Evolutionary conservation across 2,113 vertebrate genomes (phyloP).

Genomic region (Panthera leo): DNA sequence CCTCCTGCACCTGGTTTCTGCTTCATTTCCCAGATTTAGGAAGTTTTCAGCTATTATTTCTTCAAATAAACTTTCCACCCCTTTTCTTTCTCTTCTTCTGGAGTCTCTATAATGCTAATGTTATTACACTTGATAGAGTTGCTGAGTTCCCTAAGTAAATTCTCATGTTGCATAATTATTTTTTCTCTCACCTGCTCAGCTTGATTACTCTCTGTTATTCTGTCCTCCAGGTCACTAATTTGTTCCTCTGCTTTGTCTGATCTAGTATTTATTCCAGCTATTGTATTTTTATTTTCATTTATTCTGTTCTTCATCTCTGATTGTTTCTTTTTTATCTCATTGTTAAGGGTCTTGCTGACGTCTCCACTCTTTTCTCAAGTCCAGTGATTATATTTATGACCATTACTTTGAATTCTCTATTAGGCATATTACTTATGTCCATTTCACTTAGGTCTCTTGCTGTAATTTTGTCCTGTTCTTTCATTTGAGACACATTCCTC

Average conservation of each 20-base stretch:
- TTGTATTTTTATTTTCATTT: not conserved
- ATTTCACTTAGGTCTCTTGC: not conserved
- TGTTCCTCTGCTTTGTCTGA: not conserved
- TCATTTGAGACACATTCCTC: not conserved
- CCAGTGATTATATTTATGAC: not conserved
- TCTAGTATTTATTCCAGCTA: not conserved
- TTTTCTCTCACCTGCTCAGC: not conserved
- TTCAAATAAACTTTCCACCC: not conserved
- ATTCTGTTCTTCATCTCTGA: not conserved
- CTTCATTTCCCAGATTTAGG: not conserved
- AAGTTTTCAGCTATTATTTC: not conserved
- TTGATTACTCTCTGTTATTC: not conserved
- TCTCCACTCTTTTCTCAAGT: not conserved
- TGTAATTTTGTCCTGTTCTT: not conserved
- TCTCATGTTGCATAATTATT: not conserved
- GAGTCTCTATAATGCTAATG: not conserved
- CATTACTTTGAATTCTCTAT: not conserved
- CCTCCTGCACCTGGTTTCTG: not conserved
- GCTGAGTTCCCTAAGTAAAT: not conserved
- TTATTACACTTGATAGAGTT: not conserved
- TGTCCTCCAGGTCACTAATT: not conserved
- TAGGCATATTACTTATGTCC: not conserved
- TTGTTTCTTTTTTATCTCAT: not conserved
- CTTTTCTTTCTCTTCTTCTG: not conserved
- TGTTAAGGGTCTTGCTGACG: not conserved